These are phyloP conservation scores for Speoplatyrhinus poulsoni DNA, from an alignment of 2,113 vertebrate species.

Conservation along the genomic window DNA sequence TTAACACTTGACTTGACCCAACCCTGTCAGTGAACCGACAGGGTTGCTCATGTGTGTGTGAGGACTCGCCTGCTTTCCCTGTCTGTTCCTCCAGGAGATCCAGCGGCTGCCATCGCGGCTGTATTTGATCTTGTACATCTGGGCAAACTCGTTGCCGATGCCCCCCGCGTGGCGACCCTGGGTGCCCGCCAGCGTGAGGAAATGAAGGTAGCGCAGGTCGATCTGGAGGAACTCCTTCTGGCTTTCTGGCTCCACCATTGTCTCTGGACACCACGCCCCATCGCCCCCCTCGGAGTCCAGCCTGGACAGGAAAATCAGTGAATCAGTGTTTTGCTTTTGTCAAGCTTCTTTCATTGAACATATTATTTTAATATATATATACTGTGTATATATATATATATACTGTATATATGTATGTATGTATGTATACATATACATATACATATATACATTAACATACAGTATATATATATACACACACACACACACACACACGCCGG, in stretches of 20 bases:
- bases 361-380: background rate
- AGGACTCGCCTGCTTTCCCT: conserved; percentile 83
- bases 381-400: background rate
- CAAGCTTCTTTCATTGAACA: background rate
- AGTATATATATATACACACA: too few species aligned
- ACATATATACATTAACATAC: too few species aligned
- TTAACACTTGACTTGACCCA: background rate
- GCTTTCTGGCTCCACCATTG: conserved; percentile 84
- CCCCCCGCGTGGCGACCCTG: conserved; percentile 93
- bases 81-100: conserved; percentile 93
- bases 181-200: conserved; percentile 95
- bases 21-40: background rate
- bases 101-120: conserved; percentile 94
- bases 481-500: background rate
- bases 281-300: conserved; percentile 93
- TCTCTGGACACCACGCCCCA: conserved; percentile 95
- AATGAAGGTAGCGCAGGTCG: conserved; percentile 88
- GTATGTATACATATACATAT: too few species aligned
- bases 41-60: background rate
- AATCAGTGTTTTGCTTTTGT: background rate
- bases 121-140: conserved; percentile 96
- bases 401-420: too few species aligned
- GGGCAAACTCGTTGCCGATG: conserved; percentile 94
- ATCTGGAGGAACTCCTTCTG: conserved; percentile 97
- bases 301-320: conserved; percentile 60